These are phyloP conservation scores for Globodera rostochiensis DNA, from an alignment of 1,140 invertebrate species.

Conservation along the genomic window DNA sequence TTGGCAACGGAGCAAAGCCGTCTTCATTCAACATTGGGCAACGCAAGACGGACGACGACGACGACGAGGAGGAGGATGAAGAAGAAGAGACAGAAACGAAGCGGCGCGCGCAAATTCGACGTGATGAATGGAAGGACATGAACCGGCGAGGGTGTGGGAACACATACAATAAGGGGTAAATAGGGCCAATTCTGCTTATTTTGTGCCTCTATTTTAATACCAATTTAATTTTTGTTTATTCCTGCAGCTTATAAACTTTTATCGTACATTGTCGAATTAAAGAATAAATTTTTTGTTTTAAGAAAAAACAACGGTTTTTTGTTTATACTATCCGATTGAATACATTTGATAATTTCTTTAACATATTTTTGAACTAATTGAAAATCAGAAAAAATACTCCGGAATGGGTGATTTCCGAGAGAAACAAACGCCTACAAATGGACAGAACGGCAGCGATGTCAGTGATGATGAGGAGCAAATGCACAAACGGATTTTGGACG, in stretches of 20 bases:
- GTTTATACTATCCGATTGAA: too few relatives aligned
- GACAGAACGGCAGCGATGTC: constrained; percentile 21
- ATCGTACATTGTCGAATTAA: too few relatives aligned
- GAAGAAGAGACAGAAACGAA: constrained; percentile 73
- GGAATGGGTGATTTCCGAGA: constrained; percentile 5
- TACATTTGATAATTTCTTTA: too few relatives aligned
- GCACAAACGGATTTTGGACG: not conserved
- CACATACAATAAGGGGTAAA: constrained; percentile 77
- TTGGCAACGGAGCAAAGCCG: constrained; percentile 34
- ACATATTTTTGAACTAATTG: too few relatives aligned
- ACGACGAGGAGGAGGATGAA: constrained; percentile 64
- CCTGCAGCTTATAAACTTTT: too few relatives aligned
- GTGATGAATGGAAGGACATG: constrained; percentile 89
- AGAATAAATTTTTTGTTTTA: too few relatives aligned
- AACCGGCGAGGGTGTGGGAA: constrained; percentile 86
- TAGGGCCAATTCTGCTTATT: not conserved
- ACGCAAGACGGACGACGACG: constrained; percentile 55
- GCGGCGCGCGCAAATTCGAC: constrained; percentile 78
- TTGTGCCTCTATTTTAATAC: constrained; percentile 6
- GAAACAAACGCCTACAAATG: constrained; percentile 10
- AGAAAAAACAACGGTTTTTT: too few relatives aligned
- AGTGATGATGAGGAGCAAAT: not conserved
- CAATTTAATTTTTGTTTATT: not conserved
- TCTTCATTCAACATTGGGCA: constrained; percentile 11
- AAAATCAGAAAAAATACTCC: constrained; percentile 32